Base-by-base conservation (phyloP, 23 tunicate genomes). In the Clavelina lepadiformis region DNA sequence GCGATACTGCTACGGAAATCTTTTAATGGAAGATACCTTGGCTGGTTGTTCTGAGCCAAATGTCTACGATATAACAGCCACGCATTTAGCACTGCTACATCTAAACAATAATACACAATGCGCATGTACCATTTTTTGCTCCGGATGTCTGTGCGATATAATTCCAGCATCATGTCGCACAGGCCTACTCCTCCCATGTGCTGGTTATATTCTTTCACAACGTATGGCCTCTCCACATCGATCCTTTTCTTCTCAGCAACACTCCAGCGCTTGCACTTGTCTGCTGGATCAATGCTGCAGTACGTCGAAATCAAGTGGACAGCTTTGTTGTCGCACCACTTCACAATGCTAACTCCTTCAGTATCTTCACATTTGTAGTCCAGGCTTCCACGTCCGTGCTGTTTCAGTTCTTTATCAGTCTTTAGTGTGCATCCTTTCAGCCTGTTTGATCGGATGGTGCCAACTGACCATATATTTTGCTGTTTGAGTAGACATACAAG, bases 151-250 rank as follows among this genome's bases (percentile, higher is more conserved):
- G 65, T 59, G n/a, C 65, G 35, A 28, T 59, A 59, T 26, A 59
- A 28, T 59, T 59, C 69, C 28, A 11, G 5, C 69, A 63, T 35
- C 51, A 63, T 63, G 69, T 63, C 69, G 27, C 69, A 63, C 23
- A 63, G 51, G 51, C 38, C 69, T 6, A 63, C 69, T 35, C 69
- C 69, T 35, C 69, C 69, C 69, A 63, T 63, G 28, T 35, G 69
- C 23, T 63, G 50, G 23, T 23, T 63, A 29, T 37, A 63, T 37
- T 63, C 69, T 37, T 63, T 63, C 7, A 63, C 69, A 63, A 63
- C 38, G 28, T 63, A 28, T 13, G 51, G 69, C 51, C 69, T 35
- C 23, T 35, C 69, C 5, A 63, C 51, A 35, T 63, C 69, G n/a
- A 63, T 36, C 51, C 51, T 35, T 11, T 63, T 15, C 27, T 63